Percentiles rank a stretch among this genome's conserved stretches.
Evolutionary conservation across 2,113 vertebrate species (phyloP).

Genomic region (Prunella himalayana): DNA sequence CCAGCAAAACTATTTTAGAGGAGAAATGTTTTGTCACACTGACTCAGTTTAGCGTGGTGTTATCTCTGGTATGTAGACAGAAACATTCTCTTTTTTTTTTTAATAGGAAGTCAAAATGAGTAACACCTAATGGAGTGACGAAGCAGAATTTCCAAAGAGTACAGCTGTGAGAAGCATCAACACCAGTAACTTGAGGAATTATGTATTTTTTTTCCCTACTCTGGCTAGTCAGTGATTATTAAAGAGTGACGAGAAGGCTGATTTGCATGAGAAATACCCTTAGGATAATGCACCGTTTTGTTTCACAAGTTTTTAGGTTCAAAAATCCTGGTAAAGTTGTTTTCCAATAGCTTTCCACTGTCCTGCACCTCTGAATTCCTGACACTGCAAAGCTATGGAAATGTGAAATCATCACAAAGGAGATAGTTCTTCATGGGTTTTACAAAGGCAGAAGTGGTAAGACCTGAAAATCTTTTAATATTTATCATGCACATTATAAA

Average conservation of each 20-base stretch:
- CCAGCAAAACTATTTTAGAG: background rate
- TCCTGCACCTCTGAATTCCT: background rate
- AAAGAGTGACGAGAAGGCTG: background rate
- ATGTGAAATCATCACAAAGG: background rate
- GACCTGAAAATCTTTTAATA: background rate
- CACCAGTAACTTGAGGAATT: background rate
- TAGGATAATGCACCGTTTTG: background rate
- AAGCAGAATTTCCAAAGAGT: background rate
- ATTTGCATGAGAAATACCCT: slow-evolving; percentile 39
- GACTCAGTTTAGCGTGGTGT: accelerated
- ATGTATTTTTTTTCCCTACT: background rate
- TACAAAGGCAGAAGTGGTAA: background rate
- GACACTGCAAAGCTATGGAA: background rate
- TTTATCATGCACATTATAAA: background rate
- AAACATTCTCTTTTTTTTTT: background rate
- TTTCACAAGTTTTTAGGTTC: background rate
- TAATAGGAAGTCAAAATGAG: background rate
- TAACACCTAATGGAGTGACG: background rate
- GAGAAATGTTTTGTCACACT: background rate
- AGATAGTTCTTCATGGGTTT: background rate
- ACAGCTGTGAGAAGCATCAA: background rate
- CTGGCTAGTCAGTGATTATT: background rate
- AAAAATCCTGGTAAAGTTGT: background rate
- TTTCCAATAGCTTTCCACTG: background rate
- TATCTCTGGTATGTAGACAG: background rate